A percentile compares a stretch with the other conserved stretches of the same genome.
Evolutionary conservation across 2,113 vertebrate species (phyloP).

Genomic region (Rhodinocichla rosea): DNA sequence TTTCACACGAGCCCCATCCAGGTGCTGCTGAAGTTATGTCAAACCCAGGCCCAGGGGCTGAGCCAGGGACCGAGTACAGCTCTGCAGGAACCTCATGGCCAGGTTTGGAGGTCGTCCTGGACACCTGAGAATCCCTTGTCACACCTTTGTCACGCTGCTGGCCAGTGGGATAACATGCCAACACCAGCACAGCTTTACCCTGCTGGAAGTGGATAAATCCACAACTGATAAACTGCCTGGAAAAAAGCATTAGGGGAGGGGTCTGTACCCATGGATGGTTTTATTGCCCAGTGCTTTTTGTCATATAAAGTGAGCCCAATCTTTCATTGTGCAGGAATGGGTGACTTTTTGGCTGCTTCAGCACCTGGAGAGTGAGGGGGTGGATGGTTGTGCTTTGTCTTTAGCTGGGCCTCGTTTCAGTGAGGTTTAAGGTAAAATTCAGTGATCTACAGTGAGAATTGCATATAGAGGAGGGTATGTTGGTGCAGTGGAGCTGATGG

Average conservation of each 20-base stretch:
- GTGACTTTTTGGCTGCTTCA: background rate
- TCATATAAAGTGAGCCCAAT: background rate
- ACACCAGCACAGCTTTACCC: background rate
- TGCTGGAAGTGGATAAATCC: background rate
- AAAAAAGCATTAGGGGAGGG: background rate
- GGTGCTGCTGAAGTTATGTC: background rate
- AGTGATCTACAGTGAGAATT: fast-evolving
- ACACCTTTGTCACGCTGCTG: too few relatives aligned
- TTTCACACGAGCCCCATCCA: background rate
- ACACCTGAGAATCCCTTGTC: background rate
- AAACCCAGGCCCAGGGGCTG: fast-evolving
- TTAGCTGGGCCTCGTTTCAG: background rate
- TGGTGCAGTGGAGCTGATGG: background rate
- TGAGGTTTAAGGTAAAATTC: background rate
- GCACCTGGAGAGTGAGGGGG: background rate
- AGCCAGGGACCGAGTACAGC: background rate
- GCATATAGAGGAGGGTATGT: fast-evolving
- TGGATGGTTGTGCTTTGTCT: background rate
- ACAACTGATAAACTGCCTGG: background rate
- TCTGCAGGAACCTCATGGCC: background rate
- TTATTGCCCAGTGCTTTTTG: background rate
- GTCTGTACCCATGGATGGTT: background rate
- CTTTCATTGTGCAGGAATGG: background rate
- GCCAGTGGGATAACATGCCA: background rate
- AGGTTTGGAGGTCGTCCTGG: background rate